A percentile compares a stretch with the other conserved stretches of the same genome.
Conservation (phyloP, 1,140 invertebrate species). For the Sinonovacula constricta region DNA sequence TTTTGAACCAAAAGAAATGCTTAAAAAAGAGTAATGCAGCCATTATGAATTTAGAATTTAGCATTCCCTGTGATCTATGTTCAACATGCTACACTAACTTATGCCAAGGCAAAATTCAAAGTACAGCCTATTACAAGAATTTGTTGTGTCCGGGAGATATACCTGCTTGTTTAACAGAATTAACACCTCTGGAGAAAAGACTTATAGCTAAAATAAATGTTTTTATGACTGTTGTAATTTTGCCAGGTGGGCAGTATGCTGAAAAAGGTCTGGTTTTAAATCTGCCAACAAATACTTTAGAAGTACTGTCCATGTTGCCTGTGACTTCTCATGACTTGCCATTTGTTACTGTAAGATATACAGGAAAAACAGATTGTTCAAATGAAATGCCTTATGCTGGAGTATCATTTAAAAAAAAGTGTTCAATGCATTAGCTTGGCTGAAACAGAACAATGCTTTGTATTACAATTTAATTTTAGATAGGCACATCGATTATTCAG, state of each 20-base stretch:
- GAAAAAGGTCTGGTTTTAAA: conserved; percentile 29
- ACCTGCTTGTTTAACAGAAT: not conserved
- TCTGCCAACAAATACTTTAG: conserved; percentile 20
- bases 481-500: not conserved
- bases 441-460: conserved; percentile 51
- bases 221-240: conserved; percentile 31
- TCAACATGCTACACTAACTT: not conserved
- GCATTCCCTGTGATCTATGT: conserved; percentile 5
- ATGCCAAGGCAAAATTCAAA: not conserved
- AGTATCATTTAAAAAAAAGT: conserved; percentile 6
- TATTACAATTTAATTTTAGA: conserved; percentile 26
- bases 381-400: not conserved
- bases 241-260: conserved; percentile 30
- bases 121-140: conserved; percentile 1
- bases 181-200: conserved; percentile 15
- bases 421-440: conserved; percentile 34
- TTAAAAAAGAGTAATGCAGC: not conserved
- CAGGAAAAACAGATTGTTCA: not conserved
- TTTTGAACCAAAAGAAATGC: not conserved
- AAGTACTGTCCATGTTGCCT: not conserved
- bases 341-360: conserved; percentile 13
- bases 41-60: not conserved
- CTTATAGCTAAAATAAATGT: conserved; percentile 24
- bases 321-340: not conserved
- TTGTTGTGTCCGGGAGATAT: conserved; percentile 1